Percentiles rank a stretch among this genome's conserved stretches.
Evolutionary conservation across 2,113 vertebrate species (phyloP).

Genomic region (Nerophis ophidion): DNA sequence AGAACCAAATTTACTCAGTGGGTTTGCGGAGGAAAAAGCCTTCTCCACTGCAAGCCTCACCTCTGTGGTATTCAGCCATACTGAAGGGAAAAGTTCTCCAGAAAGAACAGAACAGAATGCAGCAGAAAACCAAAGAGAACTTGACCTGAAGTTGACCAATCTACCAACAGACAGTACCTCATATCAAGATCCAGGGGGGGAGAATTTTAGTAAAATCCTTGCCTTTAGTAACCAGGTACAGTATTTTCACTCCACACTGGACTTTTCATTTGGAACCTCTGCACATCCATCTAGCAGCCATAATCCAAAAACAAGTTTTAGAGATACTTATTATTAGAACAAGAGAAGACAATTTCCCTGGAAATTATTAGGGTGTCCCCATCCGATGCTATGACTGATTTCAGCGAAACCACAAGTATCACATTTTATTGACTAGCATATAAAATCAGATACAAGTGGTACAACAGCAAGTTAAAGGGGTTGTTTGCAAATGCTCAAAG

Average conservation of each 20-base stretch:
- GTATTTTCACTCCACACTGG: neutral
- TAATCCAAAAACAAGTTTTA: neutral
- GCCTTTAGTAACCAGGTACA: constrained; percentile 80
- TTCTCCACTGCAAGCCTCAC: neutral
- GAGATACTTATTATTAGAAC: too few species aligned
- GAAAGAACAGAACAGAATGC: constrained; percentile 11
- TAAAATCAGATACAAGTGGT: too few species aligned
- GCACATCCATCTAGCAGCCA: neutral
- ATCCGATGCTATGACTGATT: too few species aligned
- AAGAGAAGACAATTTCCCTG: too few species aligned
- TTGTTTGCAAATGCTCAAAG: too few species aligned
- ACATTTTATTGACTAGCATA: too few species aligned
- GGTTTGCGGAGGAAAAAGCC: neutral
- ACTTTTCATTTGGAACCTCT: neutral
- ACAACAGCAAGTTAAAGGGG: too few species aligned
- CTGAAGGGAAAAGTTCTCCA: constrained; percentile 13
- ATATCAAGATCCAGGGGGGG: constrained; percentile 39
- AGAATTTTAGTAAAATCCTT: constrained; percentile 76
- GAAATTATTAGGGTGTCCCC: too few species aligned
- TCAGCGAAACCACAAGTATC: too few species aligned
- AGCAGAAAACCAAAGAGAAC: constrained; percentile 33
- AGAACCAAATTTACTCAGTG: constrained; percentile 16
- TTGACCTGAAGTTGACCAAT: constrained; percentile 47
- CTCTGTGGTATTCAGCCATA: constrained; percentile 28
- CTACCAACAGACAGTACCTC: constrained; percentile 46